Evolutionary conservation across 2,888 invertebrate genomes (phyloP).

Genomic region (Helleia helle): DNA sequence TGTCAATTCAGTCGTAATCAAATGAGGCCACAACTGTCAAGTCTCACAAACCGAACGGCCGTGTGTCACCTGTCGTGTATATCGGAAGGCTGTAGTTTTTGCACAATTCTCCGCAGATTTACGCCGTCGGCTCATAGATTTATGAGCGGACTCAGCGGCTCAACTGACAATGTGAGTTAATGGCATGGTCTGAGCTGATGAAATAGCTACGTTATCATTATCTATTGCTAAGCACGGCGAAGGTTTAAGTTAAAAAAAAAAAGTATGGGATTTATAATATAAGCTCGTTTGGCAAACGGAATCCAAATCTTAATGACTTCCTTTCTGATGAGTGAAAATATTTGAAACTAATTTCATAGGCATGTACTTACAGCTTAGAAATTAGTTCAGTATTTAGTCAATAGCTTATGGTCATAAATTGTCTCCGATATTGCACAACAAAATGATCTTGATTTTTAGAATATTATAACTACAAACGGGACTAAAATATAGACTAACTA

Average conservation of each 20-base stretch:
- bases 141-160: conserved; percentile 35
- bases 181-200: conserved; percentile 13
- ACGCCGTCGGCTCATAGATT: conserved; percentile 35
- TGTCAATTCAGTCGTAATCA: no score
- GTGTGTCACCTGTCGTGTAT: conserved; percentile 24
- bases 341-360: no score
- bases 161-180: conserved; percentile 33
- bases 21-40: no score
- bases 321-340: no score
- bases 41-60: conserved; percentile 13
- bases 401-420: no score
- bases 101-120: conserved; percentile 39
- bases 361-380: no score
- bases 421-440: no score
- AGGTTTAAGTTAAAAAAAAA: not conserved
- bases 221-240: conserved; percentile 1
- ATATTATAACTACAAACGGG: no score
- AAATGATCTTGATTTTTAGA: no score
- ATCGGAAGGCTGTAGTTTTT: conserved; percentile 33
- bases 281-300: not conserved
- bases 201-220: conserved; percentile 14
- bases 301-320: no score
- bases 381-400: no score
- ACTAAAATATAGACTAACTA: no score
- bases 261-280: conserved; percentile 3